These are phyloP conservation scores for Apocrypta bakeri DNA, from an alignment of 1,140 invertebrate genomes.

Conservation along the genomic window DNA sequence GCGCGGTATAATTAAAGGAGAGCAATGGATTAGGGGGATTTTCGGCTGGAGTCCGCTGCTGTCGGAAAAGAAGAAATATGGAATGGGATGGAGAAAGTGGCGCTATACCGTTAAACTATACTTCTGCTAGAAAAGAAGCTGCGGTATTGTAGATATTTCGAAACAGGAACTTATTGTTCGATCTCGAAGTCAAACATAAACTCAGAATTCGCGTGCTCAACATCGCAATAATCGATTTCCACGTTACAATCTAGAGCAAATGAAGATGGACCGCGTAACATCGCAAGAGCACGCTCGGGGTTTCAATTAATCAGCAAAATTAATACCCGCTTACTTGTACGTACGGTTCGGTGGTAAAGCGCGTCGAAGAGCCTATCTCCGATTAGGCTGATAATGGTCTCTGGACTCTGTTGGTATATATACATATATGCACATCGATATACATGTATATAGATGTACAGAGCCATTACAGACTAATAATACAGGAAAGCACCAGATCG, in stretches of 20 bases:
- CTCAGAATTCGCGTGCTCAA: too few relatives aligned
- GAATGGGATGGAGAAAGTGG: not conserved
- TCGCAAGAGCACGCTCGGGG: not conserved
- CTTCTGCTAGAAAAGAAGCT: not conserved
- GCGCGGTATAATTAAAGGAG: constrained; percentile 61
- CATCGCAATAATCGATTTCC: not conserved
- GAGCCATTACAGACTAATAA: not conserved
- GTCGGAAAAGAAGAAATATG: constrained; percentile 25
- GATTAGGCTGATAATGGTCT: not conserved
- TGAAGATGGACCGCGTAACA: not conserved
- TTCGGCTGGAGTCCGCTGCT: constrained; percentile 47
- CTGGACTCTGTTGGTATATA: not conserved
- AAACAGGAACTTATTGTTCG: not conserved
- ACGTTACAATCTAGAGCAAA: not conserved
- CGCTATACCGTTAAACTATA: too few relatives aligned
- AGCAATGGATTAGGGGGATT: constrained; percentile 58
- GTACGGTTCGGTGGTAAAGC: not conserved
- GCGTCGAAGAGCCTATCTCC: not conserved
- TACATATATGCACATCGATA: too few relatives aligned
- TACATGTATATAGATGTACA: too few relatives aligned
- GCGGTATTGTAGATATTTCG: not conserved
- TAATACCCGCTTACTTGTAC: not conserved
- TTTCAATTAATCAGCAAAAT: not conserved
- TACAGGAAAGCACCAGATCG: not conserved
- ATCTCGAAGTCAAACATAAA: too few relatives aligned